Percentiles rank a stretch among this genome's conserved stretches.
These are phyloP conservation scores for Protonibea diacanthus DNA, from an alignment of 2,797 vertebrate species.

Conservation along the genomic window DNA sequence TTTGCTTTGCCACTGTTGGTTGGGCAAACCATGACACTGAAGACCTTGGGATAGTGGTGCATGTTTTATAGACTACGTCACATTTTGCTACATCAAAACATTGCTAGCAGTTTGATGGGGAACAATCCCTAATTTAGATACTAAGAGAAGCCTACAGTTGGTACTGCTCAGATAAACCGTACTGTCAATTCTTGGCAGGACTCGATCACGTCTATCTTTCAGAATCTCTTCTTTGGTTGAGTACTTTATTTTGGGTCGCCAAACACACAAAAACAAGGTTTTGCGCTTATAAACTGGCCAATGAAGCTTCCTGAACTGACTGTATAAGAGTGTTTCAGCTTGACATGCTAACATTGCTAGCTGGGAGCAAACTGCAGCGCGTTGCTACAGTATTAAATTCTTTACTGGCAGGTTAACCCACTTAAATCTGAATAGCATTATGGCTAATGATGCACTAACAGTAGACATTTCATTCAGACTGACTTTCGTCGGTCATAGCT, in stretches of 20 bases:
- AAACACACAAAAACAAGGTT: neutral
- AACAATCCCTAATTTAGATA: neutral
- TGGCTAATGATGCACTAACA: accelerated
- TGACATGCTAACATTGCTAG: neutral
- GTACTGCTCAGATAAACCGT: neutral
- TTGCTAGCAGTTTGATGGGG: neutral
- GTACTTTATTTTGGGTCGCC: neutral
- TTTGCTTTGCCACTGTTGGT: neutral
- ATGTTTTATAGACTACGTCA: neutral
- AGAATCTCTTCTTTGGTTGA: neutral
- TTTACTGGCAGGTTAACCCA: no score
- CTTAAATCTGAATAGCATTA: accelerated
- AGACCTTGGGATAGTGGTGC: neutral
- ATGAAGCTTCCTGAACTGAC: no score
- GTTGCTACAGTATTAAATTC: accelerated
- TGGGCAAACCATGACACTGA: neutral
- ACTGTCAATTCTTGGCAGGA: neutral
- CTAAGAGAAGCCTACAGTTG: neutral
- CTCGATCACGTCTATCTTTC: neutral
- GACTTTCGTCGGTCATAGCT: neutral
- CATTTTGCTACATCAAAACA: neutral
- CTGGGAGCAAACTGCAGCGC: accelerated
- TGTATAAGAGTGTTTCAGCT: neutral
- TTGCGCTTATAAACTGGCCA: neutral
- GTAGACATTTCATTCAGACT: slow-evolving; percentile 4